Conservation (phyloP, 2,113 vertebrate genomes). For the Mixornis gularis region DNA sequence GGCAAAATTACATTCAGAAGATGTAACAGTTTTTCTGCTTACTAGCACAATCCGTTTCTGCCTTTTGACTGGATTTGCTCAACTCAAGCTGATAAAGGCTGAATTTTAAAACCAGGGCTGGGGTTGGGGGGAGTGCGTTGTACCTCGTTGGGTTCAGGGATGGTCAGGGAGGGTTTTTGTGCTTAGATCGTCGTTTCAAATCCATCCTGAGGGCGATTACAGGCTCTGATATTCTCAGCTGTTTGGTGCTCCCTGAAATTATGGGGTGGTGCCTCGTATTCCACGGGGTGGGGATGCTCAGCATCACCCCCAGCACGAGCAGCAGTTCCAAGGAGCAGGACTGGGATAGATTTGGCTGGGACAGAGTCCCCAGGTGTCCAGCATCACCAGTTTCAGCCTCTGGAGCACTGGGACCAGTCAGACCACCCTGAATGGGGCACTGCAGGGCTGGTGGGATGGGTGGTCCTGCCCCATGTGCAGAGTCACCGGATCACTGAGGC, state of each 20-base stretch:
- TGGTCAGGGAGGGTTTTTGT: neutral
- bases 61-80: constrained; percentile 59
- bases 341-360: fast-evolving
- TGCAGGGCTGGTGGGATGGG: neutral
- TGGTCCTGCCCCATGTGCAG: neutral
- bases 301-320: fast-evolving
- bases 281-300: neutral
- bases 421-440: neutral
- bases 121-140: neutral
- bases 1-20: constrained; percentile 68
- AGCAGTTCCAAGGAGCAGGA: fast-evolving
- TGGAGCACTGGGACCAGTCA: fast-evolving
- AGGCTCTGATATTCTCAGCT: neutral
- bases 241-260: fast-evolving
- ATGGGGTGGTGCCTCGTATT: fast-evolving
- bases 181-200: neutral
- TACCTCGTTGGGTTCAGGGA: neutral
- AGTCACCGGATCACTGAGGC: neutral
- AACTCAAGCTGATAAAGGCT: constrained; percentile 54
- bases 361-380: fast-evolving
- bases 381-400: fast-evolving
- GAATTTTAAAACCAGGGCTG: constrained; percentile 39
- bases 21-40: constrained; percentile 69
- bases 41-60: constrained; percentile 68
- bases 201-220: fast-evolving